Evolutionary conservation across 2,797 vertebrate species (phyloP).

Genomic region (Helarctos malayanus): DNA sequence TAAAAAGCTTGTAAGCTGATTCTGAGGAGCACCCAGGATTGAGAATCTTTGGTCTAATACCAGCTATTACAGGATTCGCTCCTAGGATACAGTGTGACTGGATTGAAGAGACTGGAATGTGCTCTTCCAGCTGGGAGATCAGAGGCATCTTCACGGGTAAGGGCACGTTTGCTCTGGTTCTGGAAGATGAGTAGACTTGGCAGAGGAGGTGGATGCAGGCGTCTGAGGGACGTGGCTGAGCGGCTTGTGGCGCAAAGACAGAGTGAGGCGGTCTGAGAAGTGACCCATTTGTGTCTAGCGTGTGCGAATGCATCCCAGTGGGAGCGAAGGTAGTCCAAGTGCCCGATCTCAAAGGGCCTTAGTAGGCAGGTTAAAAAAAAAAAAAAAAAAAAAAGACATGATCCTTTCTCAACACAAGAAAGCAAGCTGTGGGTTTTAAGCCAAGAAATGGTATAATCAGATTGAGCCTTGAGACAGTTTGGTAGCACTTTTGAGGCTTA

Average conservation of each 20-base stretch:
- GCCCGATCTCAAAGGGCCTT: neutral
- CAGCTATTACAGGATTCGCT: neutral
- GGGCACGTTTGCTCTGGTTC: neutral
- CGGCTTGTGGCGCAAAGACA: neutral
- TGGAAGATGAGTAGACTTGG: neutral
- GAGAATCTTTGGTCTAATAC: neutral
- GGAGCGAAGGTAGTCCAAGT: neutral
- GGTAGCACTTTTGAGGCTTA: neutral
- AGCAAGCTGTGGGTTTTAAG: constrained; percentile 26
- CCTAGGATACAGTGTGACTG: neutral
- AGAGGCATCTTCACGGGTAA: neutral
- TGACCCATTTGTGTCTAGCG: neutral
- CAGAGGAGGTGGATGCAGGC: no score
- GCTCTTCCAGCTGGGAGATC: neutral
- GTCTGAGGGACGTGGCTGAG: neutral
- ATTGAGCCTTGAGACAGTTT: neutral
- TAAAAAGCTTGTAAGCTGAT: neutral
- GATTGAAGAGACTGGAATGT: neutral
- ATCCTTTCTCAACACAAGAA: neutral
- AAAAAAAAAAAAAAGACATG: neutral
- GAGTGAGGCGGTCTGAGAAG: neutral
- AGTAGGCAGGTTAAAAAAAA: neutral
- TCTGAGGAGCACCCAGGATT: neutral
- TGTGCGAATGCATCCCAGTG: neutral
- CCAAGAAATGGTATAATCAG: neutral